These are phyloP conservation scores for Trematocara unimaculatum DNA, from an alignment of 2,113 vertebrate species.

Conservation along the genomic window DNA sequence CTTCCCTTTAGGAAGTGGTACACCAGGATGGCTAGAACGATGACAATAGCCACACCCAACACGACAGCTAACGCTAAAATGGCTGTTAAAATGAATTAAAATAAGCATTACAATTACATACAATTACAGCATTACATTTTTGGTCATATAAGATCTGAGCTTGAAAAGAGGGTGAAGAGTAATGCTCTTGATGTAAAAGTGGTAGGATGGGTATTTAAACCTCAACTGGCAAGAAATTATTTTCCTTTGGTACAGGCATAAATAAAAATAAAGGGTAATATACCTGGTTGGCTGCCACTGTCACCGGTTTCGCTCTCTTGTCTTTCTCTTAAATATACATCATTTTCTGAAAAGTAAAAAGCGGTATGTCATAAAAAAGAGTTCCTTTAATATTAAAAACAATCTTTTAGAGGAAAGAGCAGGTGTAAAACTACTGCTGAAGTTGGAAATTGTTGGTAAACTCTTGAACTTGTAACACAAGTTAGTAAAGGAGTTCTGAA, in stretches of 20 bases:
- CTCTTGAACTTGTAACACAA: neutral
- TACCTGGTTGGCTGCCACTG: conserved; percentile 36
- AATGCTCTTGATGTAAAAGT: neutral
- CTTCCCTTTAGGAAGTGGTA: conserved; percentile 82
- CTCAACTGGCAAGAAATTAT: neutral
- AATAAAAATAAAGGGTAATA: neutral
- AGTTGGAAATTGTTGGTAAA: neutral
- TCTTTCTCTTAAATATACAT: conserved; percentile 39
- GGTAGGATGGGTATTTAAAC: neutral
- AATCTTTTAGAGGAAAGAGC: neutral
- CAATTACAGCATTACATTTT: neutral
- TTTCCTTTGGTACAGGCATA: neutral
- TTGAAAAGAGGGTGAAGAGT: neutral
- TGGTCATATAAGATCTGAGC: neutral
- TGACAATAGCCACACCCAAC: conserved; percentile 75
- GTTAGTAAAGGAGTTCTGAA: neutral
- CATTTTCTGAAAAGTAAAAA: conserved; percentile 41
- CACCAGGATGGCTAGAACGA: conserved; percentile 74
- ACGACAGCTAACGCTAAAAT: conserved; percentile 69
- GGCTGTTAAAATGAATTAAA: conserved; percentile 13
- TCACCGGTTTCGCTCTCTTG: neutral
- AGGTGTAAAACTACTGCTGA: neutral
- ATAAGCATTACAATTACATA: neutral
- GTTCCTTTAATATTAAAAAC: neutral
- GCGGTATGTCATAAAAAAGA: fast-evolving